Base-by-base conservation (phyloP, 2,888 invertebrate species). In the Oasisia sp. region DNA sequence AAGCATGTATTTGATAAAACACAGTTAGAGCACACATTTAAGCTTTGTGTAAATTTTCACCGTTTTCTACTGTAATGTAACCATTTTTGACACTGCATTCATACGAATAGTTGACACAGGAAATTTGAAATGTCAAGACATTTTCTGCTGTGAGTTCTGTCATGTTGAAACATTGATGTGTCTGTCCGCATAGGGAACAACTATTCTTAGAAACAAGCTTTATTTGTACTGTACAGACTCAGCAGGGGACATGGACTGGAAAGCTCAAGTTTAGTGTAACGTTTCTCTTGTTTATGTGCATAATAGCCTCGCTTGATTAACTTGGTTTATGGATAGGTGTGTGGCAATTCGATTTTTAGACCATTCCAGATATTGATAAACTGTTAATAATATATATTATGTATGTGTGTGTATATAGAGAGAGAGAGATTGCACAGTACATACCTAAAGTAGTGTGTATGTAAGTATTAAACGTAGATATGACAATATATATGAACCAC, bases 341-440 rank as follows among this genome's bases (percentile, higher is more conserved):
- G 27, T n/a, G n/a, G 19, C 27, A 74, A 27, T 74, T 74, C 5
- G 74, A 74, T 74, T 74, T 74, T 74, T 74, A 74, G 74, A 74
- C n/a, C 27, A 74, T 74, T 74, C 74, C 74, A 19, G 74, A n/a
- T 74, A 74, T 74, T 74, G 74, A 74, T 27, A 74, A 19, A n/a
- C n/a, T 27, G 74, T 74, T 74, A 74, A 74, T 74, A 74, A 74
- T 74, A n/a, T 74, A 74, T 74, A 27, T 74, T 74, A 74, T 74
- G 27, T 74, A 74, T 0, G 27, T 11, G 27, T 0, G 11, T 9
- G n/a, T 27, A 74, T 27, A 74, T 19, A 7, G 4, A 27, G 5
- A 74, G 74, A 7, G n/a, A 27, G n/a, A 0, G 27, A 27, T 0
- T 27, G n/a, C 74, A 19, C 27, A 27, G 14, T 74, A 27, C 74